phyloP scores from a whole-genome alignment of 2,797 vertebrate species.

The Centropyge bicolor region DNA sequence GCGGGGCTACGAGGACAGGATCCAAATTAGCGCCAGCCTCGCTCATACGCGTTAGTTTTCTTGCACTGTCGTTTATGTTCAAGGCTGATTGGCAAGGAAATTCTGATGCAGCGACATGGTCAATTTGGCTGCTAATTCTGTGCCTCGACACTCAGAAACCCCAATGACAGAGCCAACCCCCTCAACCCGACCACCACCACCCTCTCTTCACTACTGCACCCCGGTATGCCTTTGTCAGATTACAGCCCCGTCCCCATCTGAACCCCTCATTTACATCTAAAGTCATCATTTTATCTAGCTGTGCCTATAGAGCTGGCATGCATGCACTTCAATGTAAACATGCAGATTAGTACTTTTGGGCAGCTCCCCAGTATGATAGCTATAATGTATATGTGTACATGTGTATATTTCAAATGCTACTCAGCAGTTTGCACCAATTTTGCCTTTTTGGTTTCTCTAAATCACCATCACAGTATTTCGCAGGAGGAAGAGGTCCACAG shows the following conservation, averaged over 20 bases:
- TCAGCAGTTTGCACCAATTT: slow-evolving; percentile 15
- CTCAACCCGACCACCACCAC: too few relatives aligned
- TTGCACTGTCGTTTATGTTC: slow-evolving; percentile 70
- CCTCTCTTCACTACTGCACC: slow-evolving; percentile 14
- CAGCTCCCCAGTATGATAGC: slow-evolving; percentile 3
- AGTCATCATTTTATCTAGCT: slow-evolving; percentile 63
- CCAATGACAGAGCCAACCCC: slow-evolving; percentile 60
- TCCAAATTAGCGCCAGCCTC: slow-evolving; percentile 80
- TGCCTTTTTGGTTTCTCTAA: neutral
- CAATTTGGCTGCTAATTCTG: slow-evolving; percentile 83
- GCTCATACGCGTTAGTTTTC: slow-evolving; percentile 55
- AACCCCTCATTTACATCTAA: slow-evolving; percentile 71
- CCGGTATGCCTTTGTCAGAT: slow-evolving; percentile 69
- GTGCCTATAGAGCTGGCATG: slow-evolving; percentile 23
- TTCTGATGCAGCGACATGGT: slow-evolving; percentile 79
- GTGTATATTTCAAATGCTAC: slow-evolving; percentile 28
- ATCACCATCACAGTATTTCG: slow-evolving; percentile 16
- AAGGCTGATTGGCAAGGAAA: slow-evolving; percentile 76
- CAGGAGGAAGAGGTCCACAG: neutral
- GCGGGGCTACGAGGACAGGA: slow-evolving; percentile 78
- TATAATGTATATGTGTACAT: neutral
- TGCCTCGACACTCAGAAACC: slow-evolving; percentile 52
- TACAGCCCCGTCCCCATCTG: slow-evolving; percentile 65
- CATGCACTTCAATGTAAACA: slow-evolving; percentile 53
- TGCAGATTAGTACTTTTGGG: slow-evolving; percentile 43